Conservation (phyloP, 2,797 vertebrate genomes). For the Myiotriccus ornatus region DNA sequence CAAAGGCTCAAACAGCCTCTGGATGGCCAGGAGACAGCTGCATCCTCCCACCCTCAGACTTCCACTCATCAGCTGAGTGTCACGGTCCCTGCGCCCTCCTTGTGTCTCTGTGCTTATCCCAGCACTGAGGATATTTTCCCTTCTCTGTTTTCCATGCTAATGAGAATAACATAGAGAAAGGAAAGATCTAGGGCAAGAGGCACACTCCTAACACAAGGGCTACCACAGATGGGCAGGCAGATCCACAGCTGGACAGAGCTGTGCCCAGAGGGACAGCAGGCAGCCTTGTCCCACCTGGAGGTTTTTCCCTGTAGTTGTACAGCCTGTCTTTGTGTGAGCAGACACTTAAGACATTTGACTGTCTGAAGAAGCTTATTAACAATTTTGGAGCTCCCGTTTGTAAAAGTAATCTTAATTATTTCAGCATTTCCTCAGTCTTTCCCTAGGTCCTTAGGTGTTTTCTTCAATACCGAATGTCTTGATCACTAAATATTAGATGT, state of each 20-base stretch:
- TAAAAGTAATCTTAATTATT: not conserved
- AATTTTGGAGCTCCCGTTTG: not conserved
- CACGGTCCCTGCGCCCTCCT: fast-evolving
- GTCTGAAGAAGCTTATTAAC: not conserved
- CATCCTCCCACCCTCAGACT: not conserved
- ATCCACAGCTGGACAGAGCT: not conserved
- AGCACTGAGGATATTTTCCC: not conserved
- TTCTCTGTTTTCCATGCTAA: not conserved
- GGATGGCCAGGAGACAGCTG: not conserved
- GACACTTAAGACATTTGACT: not conserved
- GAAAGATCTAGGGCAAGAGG: not conserved
- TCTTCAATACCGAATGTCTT: not conserved
- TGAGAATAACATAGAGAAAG: not conserved
- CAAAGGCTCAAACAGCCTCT: not conserved
- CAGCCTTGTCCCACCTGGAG: not conserved
- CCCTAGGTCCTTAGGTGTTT: not conserved
- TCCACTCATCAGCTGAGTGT: fast-evolving
- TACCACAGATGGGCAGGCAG: fast-evolving
- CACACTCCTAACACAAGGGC: fast-evolving
- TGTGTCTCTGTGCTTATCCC: fast-evolving
- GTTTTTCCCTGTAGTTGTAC: not conserved
- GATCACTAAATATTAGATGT: not conserved
- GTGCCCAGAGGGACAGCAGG: not conserved
- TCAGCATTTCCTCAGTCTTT: not conserved
- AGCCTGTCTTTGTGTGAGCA: not conserved